These are phyloP conservation scores for Ochotona curzoniae DNA, from an alignment of 2,113 vertebrate genomes.

Conservation along the genomic window DNA sequence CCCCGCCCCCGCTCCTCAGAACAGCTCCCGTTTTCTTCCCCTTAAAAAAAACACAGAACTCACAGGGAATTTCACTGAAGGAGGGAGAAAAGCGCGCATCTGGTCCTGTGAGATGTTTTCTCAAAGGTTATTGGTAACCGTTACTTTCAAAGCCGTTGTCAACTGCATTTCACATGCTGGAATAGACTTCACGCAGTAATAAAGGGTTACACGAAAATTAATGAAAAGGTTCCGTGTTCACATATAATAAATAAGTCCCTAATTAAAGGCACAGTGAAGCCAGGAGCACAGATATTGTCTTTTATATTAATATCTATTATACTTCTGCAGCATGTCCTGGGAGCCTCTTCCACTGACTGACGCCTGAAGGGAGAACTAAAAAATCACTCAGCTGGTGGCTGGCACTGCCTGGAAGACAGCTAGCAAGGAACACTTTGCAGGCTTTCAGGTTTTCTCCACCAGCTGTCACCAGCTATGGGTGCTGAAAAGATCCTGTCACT, in stretches of 20 bases:
- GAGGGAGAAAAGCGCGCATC: conserved; percentile 75
- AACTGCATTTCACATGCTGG: conserved; percentile 71
- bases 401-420: conserved; percentile 90
- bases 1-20: neutral
- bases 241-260: conserved; percentile 84
- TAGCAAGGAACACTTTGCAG: conserved; percentile 88
- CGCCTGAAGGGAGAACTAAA: conserved; percentile 88
- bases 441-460: conserved; percentile 95
- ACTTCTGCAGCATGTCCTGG: conserved; percentile 86
- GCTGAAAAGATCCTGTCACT: conserved; percentile 98
- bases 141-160: conserved; percentile 80
- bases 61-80: conserved; percentile 78
- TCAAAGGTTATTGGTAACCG: conserved; percentile 81
- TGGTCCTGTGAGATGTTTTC: conserved; percentile 74
- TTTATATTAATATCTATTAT: conserved; percentile 88
- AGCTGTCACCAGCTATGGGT: conserved; percentile 97
- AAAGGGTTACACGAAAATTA: conserved; percentile 80
- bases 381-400: conserved; percentile 92
- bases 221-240: conserved; percentile 83
- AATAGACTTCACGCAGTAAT: conserved; percentile 79
- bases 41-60: conserved; percentile 80
- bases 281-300: conserved; percentile 84
- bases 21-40: conserved; percentile 78
- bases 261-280: conserved; percentile 85
- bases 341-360: conserved; percentile 88